Conservation (phyloP, 2,797 vertebrate genomes). For the Halcyon leucocephala region DNA sequence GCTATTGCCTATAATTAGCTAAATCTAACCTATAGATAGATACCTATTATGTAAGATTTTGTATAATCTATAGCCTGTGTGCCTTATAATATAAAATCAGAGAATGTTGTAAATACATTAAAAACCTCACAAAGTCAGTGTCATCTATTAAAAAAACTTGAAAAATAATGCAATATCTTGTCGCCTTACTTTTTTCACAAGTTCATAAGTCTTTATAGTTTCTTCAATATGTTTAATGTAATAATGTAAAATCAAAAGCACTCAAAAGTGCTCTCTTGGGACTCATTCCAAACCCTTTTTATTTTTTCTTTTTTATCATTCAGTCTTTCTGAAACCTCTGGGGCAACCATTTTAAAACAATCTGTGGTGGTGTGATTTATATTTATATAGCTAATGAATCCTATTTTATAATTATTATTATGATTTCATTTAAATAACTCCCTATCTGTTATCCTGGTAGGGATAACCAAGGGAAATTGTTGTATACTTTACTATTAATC, state of each 20-base stretch:
- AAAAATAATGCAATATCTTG: not conserved
- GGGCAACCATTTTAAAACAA: slow-evolving; percentile 34
- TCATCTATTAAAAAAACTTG: not conserved
- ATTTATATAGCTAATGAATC: slow-evolving; percentile 2
- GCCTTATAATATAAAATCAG: not conserved
- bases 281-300: not conserved
- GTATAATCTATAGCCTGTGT: not conserved
- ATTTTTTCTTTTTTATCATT: slow-evolving; percentile 22
- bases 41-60: not conserved
- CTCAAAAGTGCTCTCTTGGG: slow-evolving; percentile 5
- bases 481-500: not conserved
- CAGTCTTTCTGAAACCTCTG: not conserved
- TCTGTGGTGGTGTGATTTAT: slow-evolving; percentile 32
- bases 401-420: slow-evolving; percentile 46
- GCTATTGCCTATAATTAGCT: not conserved
- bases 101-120: not conserved
- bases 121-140: not conserved
- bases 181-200: not conserved
- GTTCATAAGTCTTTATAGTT: not conserved
- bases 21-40: not conserved
- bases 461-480: not conserved
- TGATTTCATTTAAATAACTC: slow-evolving; percentile 36
- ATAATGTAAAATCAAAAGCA: slow-evolving; percentile 1
- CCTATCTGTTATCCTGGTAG: not conserved
- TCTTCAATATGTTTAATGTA: slow-evolving; percentile 8